Evolutionary conservation across 2,888 invertebrate species (phyloP), one percentile per base, ranked within the genome.

Genomic region (Uloborus plumipes): DNA sequence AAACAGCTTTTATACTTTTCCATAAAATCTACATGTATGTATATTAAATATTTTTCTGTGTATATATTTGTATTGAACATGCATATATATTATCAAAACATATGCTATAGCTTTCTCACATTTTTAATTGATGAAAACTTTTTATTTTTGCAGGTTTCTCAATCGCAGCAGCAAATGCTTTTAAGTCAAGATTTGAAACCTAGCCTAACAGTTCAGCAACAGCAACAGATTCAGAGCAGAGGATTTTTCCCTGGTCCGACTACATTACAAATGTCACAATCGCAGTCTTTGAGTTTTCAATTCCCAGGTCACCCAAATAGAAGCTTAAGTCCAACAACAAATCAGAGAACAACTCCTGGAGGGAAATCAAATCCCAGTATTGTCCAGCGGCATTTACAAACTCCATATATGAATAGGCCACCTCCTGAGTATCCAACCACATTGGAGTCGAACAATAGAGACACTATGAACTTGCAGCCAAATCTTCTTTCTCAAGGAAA

Each of bases 391-490:
- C 80, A 74, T 3, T 18, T 70, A 39, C 69, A 70, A 20, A 67
- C 61, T 11, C 55, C 69, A 15, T 80, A 74, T 31, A 70, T 74
- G 69, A 70, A 59, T 15, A 39, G 73, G 64, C 74, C 80, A 16
- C 80, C 80, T 18, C 80, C 80, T 18, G 80, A 80, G 55, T 80
- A 80, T 55, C 80, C 67, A 66, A 49, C 80, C 14, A 22, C 80
- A n/a, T 16, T 80, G n/a, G 74, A 80, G 20, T 53, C 62, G 3
- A 73, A 66, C 11, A 69, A 6, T 39, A 26, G 51, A 50, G 50
- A 59, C 13, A 47, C 59, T 11, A 20, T 53, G 15, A 7, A 59
- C 18, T 20, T 78, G 47, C 65, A 71, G 64, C 49, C 71, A 18
- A 31, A 53, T 50, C 14, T 70, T n/a, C 6, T 77, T 15, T 64